Evolutionary conservation across 2,113 vertebrate species (phyloP).

Genomic region (Merops nubicus): DNA sequence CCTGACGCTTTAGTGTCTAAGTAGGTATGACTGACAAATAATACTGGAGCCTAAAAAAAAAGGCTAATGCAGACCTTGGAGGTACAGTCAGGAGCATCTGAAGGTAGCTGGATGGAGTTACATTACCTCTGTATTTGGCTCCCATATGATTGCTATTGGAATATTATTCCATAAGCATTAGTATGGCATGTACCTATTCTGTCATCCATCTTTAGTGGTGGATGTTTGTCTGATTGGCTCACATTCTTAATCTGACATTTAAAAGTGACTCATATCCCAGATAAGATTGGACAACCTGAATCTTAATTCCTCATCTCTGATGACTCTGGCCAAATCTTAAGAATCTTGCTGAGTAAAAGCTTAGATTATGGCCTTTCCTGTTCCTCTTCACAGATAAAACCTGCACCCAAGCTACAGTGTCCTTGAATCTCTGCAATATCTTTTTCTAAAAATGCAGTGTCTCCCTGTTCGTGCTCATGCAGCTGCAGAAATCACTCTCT

Average conservation of each 20-base stretch:
- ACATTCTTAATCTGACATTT: background rate
- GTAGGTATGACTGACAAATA: background rate
- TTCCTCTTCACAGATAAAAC: background rate
- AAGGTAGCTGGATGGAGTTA: background rate
- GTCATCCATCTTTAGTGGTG: background rate
- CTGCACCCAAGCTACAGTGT: background rate
- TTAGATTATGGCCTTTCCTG: background rate
- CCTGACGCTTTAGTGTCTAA: background rate
- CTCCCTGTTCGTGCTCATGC: background rate
- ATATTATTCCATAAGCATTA: background rate
- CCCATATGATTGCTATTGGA: background rate
- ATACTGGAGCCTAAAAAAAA: background rate
- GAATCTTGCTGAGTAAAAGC: background rate
- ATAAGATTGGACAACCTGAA: background rate
- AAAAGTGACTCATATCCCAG: background rate
- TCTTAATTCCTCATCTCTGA: background rate
- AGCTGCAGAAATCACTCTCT: constrained; percentile 6
- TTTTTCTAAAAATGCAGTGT: background rate
- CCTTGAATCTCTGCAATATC: background rate
- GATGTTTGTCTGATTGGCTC: constrained; percentile 14
- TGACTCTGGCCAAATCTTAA: background rate
- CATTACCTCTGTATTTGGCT: background rate
- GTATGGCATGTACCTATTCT: background rate
- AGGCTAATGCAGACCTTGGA: background rate
- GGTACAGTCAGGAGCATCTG: background rate